phyloP scores from a whole-genome alignment of 2,888 invertebrate species.

The Tachina lurida region DNA sequence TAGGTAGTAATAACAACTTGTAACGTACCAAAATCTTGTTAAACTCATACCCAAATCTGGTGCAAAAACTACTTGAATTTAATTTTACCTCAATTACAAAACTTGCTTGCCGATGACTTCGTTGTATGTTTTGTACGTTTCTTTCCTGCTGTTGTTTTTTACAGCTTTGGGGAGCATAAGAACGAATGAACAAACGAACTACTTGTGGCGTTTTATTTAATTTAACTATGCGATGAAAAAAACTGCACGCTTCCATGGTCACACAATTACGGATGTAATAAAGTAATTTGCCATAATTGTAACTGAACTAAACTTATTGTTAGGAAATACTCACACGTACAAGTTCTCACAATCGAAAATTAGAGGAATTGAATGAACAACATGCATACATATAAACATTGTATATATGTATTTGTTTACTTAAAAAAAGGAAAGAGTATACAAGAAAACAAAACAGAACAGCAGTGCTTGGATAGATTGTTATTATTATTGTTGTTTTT shows the following conservation, averaged over 20 bases:
- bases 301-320: constrained; percentile 78
- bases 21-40: constrained; percentile 7
- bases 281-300: constrained; percentile 83
- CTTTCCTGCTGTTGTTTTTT: constrained; percentile 46
- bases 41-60: not conserved
- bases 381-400: not conserved
- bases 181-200: constrained; percentile 70
- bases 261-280: constrained; percentile 83
- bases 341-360: constrained; percentile 38
- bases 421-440: constrained; percentile 8
- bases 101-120: constrained; percentile 64
- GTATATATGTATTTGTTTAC: not conserved
- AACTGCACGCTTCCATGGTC: constrained; percentile 80
- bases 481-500: constrained; percentile 30
- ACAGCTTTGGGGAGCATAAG: constrained; percentile 54
- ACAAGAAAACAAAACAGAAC: constrained; percentile 13
- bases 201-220: constrained; percentile 70
- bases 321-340: constrained; percentile 59
- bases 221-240: constrained; percentile 75
- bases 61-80: constrained; percentile 28
- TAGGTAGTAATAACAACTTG: constrained; percentile 9
- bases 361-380: constrained; percentile 34
- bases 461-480: constrained; percentile 26
- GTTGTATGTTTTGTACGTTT: not conserved
- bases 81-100: constrained; percentile 47